Evolutionary conservation across 2,797 vertebrate genomes (phyloP), one percentile per base, ranked within the genome.

Genomic region (Mus spretus): DNA sequence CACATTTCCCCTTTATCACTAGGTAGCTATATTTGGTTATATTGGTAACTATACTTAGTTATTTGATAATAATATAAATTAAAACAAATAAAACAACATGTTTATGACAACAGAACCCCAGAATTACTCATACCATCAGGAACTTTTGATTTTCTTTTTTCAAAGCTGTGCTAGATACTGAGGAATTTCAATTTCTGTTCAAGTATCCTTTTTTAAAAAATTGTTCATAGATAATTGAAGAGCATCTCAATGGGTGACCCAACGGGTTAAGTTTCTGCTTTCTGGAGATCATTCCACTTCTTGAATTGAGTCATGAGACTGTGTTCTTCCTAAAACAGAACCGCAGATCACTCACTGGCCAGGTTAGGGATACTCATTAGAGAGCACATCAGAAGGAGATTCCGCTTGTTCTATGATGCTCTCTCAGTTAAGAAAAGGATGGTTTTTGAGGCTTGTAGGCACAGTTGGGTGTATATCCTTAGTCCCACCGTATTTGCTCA

Each of bases 181-280:
- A 96, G 37, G 12, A 50, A 80, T 90, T 81, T 78, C 55, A 94
- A 40, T 24, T 96, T 93, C 28, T 72, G 70, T 2, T 44, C 50
- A 74, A 89, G 19, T 50, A 74, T 84, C 94, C 13, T 78, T 78
- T 90, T 95, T 97, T n/a, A 59, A 14, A 28, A 24, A 86, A 92
- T 82, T 10, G 15, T 55, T 90, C 63, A 34, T 74, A 63, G 37
- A 72, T 61, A 61, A 86, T 31, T 65, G 31, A 94, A 86, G 88
- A 93, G 37, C 80, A 53, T 6, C 20, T 94, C 34, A 28, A 85
- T 13, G 47, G 20, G 75, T 6, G 83, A 80, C 37, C 9, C 65
- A 94, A 59, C 1, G 74, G 47, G 8, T 34, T 57, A 61, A 53
- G 9, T 75, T 96, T 88, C 47, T 94, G 12, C 24, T 44, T 40